phyloP scores from a whole-genome alignment of 2,888 invertebrate species.

The Thera obeliscata region DNA sequence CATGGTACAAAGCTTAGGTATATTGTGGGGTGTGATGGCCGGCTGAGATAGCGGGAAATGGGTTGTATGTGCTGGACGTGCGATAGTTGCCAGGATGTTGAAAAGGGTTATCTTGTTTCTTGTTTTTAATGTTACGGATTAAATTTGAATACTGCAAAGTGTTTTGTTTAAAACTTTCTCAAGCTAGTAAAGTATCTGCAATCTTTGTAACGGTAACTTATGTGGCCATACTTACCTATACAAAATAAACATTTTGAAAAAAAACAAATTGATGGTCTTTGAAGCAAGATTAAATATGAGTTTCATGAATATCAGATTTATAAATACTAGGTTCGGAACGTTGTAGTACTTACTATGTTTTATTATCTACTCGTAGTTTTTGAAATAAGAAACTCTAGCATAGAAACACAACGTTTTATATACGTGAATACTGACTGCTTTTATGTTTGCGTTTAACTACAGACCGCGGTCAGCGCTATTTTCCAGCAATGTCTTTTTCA shows the following conservation, averaged over 20 bases:
- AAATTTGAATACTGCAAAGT: conserved; percentile 1
- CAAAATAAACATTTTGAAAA: too few species aligned
- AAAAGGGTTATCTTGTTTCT: not conserved
- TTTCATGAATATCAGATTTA: too few species aligned
- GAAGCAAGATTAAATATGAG: too few species aligned
- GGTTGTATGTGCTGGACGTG: conserved; percentile 5
- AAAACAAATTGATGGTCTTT: too few species aligned
- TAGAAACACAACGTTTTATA: too few species aligned
- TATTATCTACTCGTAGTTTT: not conserved
- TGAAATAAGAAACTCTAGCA: not conserved
- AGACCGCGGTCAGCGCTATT: conserved; percentile 31
- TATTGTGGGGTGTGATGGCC: conserved; percentile 17
- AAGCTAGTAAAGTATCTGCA: too few species aligned
- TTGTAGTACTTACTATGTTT: too few species aligned
- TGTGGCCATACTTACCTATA: too few species aligned
- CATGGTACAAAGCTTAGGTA: conserved; percentile 12
- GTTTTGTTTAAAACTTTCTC: conserved; percentile 2
- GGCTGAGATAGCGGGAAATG: conserved; percentile 13
- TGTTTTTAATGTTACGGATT: conserved; percentile 1
- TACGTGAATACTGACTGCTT: not conserved
- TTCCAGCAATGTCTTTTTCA: conserved; percentile 30
- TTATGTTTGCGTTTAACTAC: conserved; percentile 24
- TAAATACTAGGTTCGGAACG: too few species aligned
- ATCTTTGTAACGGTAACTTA: too few species aligned
- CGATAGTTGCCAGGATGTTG: conserved; percentile 4